phyloP scores from a whole-genome alignment of 2,113 vertebrate species.

The Phaethornis superciliosus region DNA sequence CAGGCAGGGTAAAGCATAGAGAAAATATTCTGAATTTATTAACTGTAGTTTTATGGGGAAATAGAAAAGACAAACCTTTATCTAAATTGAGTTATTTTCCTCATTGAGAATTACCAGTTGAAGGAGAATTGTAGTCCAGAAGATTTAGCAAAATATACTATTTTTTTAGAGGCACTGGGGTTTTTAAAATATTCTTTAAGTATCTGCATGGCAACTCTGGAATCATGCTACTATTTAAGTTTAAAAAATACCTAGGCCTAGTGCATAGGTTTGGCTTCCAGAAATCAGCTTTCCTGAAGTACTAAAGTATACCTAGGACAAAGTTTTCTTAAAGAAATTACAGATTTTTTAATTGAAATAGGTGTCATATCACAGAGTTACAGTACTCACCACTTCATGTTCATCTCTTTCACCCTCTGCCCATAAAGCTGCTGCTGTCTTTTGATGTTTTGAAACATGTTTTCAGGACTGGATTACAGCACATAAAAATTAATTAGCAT shows the following conservation, averaged over 20 bases:
- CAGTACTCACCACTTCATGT: background rate
- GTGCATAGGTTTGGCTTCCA: background rate
- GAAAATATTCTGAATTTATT: background rate
- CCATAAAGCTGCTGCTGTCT: rapidly evolving
- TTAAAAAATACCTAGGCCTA: background rate
- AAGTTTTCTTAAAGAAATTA: background rate
- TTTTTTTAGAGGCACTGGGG: background rate
- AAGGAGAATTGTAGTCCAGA: background rate
- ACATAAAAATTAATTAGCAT: background rate
- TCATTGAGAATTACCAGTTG: background rate
- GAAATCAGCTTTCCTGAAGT: background rate
- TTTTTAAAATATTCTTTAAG: background rate
- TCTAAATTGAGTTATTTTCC: background rate
- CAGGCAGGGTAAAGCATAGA: background rate
- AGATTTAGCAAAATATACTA: background rate
- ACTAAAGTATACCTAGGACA: background rate
- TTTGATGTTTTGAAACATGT: background rate
- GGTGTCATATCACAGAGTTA: background rate
- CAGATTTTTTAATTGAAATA: background rate
- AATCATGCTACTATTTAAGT: background rate
- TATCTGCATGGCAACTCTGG: background rate
- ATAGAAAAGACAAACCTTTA: background rate
- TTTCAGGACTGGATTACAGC: background rate
- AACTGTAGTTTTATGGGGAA: background rate
- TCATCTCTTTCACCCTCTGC: background rate